Base-by-base conservation (phyloP, 2,888 invertebrate genomes). In the Orthosia cruda region DNA sequence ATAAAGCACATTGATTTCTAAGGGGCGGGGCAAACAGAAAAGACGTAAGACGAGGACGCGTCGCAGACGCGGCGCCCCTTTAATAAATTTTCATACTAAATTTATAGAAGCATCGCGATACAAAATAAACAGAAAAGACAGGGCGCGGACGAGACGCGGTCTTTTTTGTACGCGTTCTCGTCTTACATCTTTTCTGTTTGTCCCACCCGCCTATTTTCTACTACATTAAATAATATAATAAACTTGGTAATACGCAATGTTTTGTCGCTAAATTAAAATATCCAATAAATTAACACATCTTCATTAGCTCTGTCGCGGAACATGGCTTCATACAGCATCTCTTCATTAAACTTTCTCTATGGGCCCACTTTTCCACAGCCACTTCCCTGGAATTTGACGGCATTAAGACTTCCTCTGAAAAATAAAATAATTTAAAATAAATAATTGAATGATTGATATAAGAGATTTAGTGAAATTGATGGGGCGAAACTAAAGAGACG, bases 241-340 rank as follows among this genome's bases (percentile, higher is more conserved):
- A 63, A 69, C 18, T 58, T 67, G 45, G 4, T 64, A 74, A 78
- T 74, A 80, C 80, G 50, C 59, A 62, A 9, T 77, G 52, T 50
- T 69, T 75, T 52, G 52, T 66, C 50, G 50, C 20, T 61, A 26
- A 61, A 40, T 55, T 50, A 63, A 67, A 23, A 45, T 7, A 20
- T 70, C 7, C 26, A 70, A 59, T 64, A 58, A 55, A 54, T 80
- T 86, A 91, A 84, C 91, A 91, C 47, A 90, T 72, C 20, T 81
- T 78, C 32, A 88, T 32, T 9, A 91, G 52, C 49, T 91, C 89
- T 5, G 81, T 4, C 7, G 86, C 18, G 3, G 89, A 78, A 70
- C 91, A 91, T 0, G 91, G 80, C 16, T 81, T 82, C 0, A 67
- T 74, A 59, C 91, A 91, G 57, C 91, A 91, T 52, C 70, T 83